Evolutionary conservation across 2,888 invertebrate species (phyloP), one percentile per base, ranked within the genome.

Genomic region (Cephus spinipes): DNA sequence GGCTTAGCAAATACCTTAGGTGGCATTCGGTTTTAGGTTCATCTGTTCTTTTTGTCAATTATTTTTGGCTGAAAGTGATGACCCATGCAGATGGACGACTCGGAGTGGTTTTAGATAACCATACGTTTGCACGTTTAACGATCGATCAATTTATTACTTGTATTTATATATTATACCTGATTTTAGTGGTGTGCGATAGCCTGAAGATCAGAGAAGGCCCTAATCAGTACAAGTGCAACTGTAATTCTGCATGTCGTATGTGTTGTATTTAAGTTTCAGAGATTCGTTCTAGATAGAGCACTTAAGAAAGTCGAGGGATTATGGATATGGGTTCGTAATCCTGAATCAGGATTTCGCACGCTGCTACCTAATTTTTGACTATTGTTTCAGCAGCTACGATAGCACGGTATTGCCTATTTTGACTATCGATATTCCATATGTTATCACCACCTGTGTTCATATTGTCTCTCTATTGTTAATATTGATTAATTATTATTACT

Each of bases 321-420:
- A 55, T 55, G 55, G 55, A 55, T 23, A 55, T 55, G 55, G 55
- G 55, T 55, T 71, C 31, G 71, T 33, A 33, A 71, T 71, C 71
- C 71, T 12, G 71, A 71, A 85, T 86, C 77, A 85, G 87, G 87
- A 87, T 86, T 86, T 90, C 89, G 90, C 90, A 90, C 89, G 89
- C 89, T 89, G 89, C 90, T 89, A 88, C 85, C 86, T 90, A 90
- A 91, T 90, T 90, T 78, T 88, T 85, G 80, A 86, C 87, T 88
- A 90, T 89, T 87, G 88, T 91, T 91, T 90, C 90, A 91, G 91
- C 90, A 89, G 88, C 89, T 89, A 90, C 88, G 88, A 87, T 90
- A 91, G 90, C 90, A 90, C 91, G 88, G 85, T 89, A 89, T 89
- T 88, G 87, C 90, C 89, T 91, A 89, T 89, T 89, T 89, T 90